Evolutionary conservation across 2,113 vertebrate species (phyloP).

Genomic region (Ivindomyrus marchei): DNA sequence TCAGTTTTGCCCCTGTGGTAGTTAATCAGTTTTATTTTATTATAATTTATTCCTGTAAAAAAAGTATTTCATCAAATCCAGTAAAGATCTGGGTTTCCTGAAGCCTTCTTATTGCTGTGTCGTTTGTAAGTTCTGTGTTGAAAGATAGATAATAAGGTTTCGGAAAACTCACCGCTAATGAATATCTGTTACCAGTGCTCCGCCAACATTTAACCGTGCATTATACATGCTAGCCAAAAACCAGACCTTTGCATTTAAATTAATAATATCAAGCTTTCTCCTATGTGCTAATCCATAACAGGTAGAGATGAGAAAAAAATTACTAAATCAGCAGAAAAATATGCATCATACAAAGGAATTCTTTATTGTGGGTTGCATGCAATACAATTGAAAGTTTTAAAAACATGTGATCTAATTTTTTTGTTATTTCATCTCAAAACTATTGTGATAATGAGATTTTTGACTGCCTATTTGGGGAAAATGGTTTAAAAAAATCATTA

Average conservation of each 20-base stretch:
- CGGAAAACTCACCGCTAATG: neutral
- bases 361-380: neutral
- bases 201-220: neutral
- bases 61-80: neutral
- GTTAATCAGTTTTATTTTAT: neutral
- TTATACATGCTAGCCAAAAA: neutral
- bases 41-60: neutral
- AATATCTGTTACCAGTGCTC: neutral
- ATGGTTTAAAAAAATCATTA: neutral
- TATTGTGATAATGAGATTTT: neutral
- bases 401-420: neutral
- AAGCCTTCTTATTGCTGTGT: no score
- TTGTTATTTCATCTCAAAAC: neutral
- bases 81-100: neutral
- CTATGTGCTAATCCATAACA: neutral
- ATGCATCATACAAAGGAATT: neutral
- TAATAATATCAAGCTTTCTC: neutral
- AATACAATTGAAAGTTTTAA: neutral
- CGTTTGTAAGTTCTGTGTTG: no score
- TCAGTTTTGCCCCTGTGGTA: neutral
- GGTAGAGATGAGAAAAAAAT: neutral
- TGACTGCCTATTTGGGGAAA: neutral
- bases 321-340: neutral
- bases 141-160: no score
- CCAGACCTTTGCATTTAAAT: neutral